A percentile compares a stretch with the other conserved stretches of the same genome.
phyloP scores from a whole-genome alignment of 2,797 vertebrate genomes.

The Trachops cirrhosus region DNA sequence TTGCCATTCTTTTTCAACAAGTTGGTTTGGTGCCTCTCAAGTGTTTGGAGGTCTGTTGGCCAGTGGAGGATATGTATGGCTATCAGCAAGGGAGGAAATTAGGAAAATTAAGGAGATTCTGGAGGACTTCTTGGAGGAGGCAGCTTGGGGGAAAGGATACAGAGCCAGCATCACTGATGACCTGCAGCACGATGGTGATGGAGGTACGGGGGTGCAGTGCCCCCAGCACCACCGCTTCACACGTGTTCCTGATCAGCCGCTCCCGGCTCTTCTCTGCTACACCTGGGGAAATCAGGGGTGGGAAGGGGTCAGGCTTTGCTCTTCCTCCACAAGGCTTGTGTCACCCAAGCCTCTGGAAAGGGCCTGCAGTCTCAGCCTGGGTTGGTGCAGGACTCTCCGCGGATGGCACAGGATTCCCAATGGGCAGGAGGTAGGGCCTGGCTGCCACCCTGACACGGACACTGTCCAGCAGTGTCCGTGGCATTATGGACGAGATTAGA shows the following conservation, averaged over 20 bases:
- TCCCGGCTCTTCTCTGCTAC: constrained; percentile 90
- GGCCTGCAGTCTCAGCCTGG: not conserved
- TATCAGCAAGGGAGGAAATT: not conserved
- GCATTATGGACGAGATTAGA: too few relatives aligned
- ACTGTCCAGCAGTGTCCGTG: too few relatives aligned
- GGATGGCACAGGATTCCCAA: not conserved
- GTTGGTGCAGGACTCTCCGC: not conserved
- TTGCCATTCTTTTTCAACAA: not conserved
- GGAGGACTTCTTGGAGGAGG: not conserved
- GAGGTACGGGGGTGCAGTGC: constrained; percentile 92
- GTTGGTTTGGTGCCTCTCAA: not conserved
- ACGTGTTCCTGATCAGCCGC: constrained; percentile 90
- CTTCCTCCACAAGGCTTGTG: not conserved
- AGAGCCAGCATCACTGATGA: constrained; percentile 90
- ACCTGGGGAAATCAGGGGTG: constrained; percentile 75
- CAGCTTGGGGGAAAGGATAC: constrained; percentile 87
- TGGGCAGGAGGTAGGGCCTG: not conserved
- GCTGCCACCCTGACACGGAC: too few relatives aligned
- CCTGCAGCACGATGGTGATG: constrained; percentile 90
- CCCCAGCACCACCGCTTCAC: constrained; percentile 88
- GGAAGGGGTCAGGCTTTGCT: not conserved
- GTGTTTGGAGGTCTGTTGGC: not conserved
- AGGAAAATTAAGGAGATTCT: not conserved
- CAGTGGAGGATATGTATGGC: not conserved
- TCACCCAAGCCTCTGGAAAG: not conserved